Evolutionary conservation across 2,113 vertebrate genomes (phyloP).

Genomic region (Enhydra lutris): DNA sequence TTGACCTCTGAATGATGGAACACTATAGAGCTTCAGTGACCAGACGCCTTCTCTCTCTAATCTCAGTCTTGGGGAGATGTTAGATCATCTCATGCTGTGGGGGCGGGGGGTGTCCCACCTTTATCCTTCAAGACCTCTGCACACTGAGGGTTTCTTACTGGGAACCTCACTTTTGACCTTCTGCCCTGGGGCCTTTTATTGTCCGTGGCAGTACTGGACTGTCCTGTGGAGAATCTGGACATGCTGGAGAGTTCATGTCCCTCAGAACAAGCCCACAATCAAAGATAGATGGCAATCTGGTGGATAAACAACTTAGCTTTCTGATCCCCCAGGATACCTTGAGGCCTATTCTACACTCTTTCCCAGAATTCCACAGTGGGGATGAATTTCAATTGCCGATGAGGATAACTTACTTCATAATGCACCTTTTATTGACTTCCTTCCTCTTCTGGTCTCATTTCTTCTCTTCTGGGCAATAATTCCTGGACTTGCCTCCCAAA

Average conservation of each 20-base stretch:
- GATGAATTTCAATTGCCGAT: background rate
- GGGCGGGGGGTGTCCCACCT: background rate
- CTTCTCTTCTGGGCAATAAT: background rate
- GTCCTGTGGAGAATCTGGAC: background rate
- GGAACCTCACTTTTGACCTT: background rate
- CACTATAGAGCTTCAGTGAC: background rate
- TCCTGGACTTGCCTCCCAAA: background rate
- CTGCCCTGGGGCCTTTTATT: background rate
- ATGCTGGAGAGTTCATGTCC: background rate
- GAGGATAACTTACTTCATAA: background rate
- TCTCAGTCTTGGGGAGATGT: background rate
- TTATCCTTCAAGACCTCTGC: background rate
- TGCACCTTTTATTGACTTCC: background rate
- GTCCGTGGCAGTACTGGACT: background rate
- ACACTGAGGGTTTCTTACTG: background rate
- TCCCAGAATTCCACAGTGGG: background rate
- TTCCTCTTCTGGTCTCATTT: background rate
- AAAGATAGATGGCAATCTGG: background rate
- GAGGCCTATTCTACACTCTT: background rate
- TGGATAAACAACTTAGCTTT: background rate
- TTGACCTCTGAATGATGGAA: background rate
- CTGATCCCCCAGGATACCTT: background rate
- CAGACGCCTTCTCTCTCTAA: background rate
- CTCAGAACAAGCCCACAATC: background rate
- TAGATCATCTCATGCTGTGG: background rate